These are phyloP conservation scores for Pterostichus niger DNA, from an alignment of 2,888 invertebrate species.

Conservation along the genomic window DNA sequence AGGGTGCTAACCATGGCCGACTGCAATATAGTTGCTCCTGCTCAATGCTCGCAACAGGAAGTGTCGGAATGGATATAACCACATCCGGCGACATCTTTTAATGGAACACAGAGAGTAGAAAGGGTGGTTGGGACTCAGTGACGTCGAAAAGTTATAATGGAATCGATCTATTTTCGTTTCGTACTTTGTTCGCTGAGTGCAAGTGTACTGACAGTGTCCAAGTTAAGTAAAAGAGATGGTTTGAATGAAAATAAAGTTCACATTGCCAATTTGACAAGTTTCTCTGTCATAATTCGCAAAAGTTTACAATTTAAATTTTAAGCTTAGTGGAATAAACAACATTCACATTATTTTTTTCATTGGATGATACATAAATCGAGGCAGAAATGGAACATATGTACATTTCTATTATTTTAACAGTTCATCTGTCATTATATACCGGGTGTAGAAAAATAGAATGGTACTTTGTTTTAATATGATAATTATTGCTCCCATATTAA, in stretches of 20 bases:
- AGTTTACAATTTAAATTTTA: too few relatives aligned
- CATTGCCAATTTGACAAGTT: neutral
- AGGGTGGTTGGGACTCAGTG: neutral
- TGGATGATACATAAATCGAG: too few relatives aligned
- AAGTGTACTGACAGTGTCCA: neutral
- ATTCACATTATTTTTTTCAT: too few relatives aligned
- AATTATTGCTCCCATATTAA: too few relatives aligned
- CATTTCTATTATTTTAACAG: too few relatives aligned
- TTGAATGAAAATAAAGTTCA: conserved; percentile 25
- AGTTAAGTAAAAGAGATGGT: neutral
- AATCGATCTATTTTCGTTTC: conserved; percentile 32
- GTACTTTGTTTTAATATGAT: too few relatives aligned
- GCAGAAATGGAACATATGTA: too few relatives aligned
- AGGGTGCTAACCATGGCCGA: neutral
- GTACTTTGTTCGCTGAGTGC: conserved; percentile 13
- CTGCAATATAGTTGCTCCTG: neutral
- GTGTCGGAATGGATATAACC: conserved; percentile 50
- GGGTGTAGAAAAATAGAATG: too few relatives aligned
- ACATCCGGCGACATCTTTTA: conserved; percentile 51
- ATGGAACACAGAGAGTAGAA: conserved; percentile 29
- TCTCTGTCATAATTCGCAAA: neutral
- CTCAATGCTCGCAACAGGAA: conserved; percentile 21
- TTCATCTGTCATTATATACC: too few relatives aligned
- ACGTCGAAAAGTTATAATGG: conserved; percentile 39
- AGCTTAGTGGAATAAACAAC: too few relatives aligned